A percentile compares a stretch with the other conserved stretches of the same genome.
Conservation (phyloP, 2,113 vertebrate genomes). For the Gobiocypris rarus region DNA sequence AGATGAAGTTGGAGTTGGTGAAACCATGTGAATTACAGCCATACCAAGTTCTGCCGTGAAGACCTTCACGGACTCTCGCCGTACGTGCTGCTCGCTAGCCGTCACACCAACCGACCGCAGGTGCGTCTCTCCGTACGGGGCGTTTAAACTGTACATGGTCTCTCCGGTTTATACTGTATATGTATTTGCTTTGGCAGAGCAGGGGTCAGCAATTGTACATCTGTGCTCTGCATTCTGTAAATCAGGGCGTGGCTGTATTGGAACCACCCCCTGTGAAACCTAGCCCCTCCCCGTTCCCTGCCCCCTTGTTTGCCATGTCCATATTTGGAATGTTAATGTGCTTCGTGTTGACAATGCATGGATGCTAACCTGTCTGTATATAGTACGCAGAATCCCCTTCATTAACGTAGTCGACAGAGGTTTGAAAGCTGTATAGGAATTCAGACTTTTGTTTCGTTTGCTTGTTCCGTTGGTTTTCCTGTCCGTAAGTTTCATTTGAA, state of each 20-base stretch:
- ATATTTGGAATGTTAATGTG: conserved; percentile 81
- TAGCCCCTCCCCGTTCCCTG: conserved; percentile 49
- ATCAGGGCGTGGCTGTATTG: conserved; percentile 45
- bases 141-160: conserved; percentile 17
- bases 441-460: conserved; percentile 58
- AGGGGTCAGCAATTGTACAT: not conserved
- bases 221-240: conserved; percentile 18
- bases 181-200: conserved; percentile 37
- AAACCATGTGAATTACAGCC: conserved; percentile 58
- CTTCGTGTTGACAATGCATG: conserved; percentile 83
- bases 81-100: conserved; percentile 10
- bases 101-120: not conserved
- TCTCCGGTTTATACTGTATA: conserved; percentile 32
- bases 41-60: conserved; percentile 48
- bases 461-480: conserved; percentile 41
- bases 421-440: conserved; percentile 77
- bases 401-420: conserved; percentile 65
- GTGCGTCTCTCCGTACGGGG: conserved; percentile 25
- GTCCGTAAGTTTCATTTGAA: conserved; percentile 56
- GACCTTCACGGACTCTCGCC: conserved; percentile 42
- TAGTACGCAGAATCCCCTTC: conserved; percentile 77
- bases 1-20: conserved; percentile 29
- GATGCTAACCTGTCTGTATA: conserved; percentile 83
- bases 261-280: conserved; percentile 43
- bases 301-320: conserved; percentile 70